Evolutionary conservation across 2,888 invertebrate genomes (phyloP).

Genomic region (Drosophila buzzatii): DNA sequence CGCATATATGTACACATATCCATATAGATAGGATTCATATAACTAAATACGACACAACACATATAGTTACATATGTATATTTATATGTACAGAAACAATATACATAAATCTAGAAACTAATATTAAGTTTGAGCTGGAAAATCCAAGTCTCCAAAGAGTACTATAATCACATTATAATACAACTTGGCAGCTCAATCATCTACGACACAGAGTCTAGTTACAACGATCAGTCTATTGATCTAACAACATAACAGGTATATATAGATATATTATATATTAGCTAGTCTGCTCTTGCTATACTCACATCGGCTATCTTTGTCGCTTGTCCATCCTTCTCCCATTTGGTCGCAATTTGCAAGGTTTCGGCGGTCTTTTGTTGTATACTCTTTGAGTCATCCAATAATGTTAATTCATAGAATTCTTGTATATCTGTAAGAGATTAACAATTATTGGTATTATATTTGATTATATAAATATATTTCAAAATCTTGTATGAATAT

Average conservation of each 20-base stretch:
- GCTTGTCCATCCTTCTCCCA: conserved; percentile 90
- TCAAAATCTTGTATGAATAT: too few relatives aligned
- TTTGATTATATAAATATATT: background rate
- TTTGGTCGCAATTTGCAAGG: conserved; percentile 97
- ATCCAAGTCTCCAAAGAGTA: background rate
- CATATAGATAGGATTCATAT: background rate
- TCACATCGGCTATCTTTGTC: conserved; percentile 85
- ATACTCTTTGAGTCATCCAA: conserved; percentile 97
- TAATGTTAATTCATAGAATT: conserved; percentile 98
- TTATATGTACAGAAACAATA: background rate
- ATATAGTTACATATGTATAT: conserved; percentile 1
- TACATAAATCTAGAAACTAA: background rate
- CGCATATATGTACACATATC: background rate
- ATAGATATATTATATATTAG: background rate
- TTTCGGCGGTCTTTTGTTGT: conserved; percentile 98
- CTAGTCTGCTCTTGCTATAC: conserved; percentile 45
- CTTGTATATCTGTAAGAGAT: conserved; percentile 96
- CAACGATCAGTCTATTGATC: background rate
- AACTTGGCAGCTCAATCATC: conserved; percentile 3
- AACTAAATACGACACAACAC: conserved; percentile 3
- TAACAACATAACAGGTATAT: conserved; percentile 10
- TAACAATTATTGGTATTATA: conserved; percentile 71
- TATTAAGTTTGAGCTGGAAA: background rate
- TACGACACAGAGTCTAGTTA: background rate
- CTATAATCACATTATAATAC: background rate